Conservation (phyloP, 2,797 vertebrate species). For the Takifugu rubripes region DNA sequence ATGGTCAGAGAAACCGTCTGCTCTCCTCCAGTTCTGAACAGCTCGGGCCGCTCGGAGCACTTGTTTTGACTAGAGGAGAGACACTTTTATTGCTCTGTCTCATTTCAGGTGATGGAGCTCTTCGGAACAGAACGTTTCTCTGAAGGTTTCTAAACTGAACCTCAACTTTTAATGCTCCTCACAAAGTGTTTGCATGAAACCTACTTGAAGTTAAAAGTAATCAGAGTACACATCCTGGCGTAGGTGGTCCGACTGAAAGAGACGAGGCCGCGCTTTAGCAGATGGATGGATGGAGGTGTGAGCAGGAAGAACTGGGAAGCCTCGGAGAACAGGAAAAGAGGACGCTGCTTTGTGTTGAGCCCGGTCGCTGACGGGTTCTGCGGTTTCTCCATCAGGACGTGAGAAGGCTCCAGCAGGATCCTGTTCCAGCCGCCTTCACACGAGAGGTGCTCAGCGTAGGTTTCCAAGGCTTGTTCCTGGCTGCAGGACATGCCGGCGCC, state of each 20-base stretch:
- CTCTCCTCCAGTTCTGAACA: constrained; percentile 1
- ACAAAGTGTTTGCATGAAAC: neutral
- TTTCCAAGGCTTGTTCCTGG: too few species aligned
- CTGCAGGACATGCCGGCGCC: too few species aligned
- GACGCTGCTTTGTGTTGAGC: neutral
- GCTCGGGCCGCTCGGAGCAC: neutral
- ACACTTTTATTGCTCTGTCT: neutral
- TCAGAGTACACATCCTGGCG: neutral
- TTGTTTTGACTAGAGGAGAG: neutral
- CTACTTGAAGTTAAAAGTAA: neutral
- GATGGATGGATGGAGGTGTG: neutral
- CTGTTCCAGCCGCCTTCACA: too few species aligned
- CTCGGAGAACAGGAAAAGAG: neutral
- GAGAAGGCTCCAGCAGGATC: too few species aligned
- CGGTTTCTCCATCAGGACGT: too few species aligned
- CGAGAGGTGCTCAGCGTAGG: too few species aligned
- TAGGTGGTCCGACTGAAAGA: neutral
- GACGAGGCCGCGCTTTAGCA: neutral
- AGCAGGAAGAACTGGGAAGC: neutral
- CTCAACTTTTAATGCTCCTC: neutral
- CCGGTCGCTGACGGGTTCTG: too few species aligned
- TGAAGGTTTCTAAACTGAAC: constrained; percentile 6
- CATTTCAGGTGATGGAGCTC: constrained; percentile 5
- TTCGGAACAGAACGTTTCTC: neutral
- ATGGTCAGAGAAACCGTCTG: constrained; percentile 1